phyloP scores from a whole-genome alignment of 2,797 vertebrate species.

The Lepus townsendii region DNA sequence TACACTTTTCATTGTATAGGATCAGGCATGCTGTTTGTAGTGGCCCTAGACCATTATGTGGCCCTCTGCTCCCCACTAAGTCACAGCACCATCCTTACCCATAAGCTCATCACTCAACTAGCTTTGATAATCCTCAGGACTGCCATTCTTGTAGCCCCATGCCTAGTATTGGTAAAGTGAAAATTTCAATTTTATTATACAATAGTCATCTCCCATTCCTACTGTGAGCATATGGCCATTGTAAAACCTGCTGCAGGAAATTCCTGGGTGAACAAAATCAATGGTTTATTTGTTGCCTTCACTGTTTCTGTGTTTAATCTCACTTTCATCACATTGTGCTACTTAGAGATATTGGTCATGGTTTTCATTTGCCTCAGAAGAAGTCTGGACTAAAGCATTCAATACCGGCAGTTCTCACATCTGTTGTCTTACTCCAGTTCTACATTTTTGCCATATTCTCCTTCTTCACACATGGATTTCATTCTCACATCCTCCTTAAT shows the following conservation, averaged over 20 bases:
- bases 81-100: slow-evolving; percentile 49
- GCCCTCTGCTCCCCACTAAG: slow-evolving; percentile 67
- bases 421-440: slow-evolving; percentile 72
- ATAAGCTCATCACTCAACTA: slow-evolving; percentile 40
- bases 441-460: slow-evolving; percentile 74
- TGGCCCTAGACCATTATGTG: slow-evolving; percentile 87
- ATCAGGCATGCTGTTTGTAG: slow-evolving; percentile 64
- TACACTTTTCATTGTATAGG: slow-evolving; percentile 71
- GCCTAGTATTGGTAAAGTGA: not conserved
- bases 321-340: slow-evolving; percentile 61
- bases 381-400: slow-evolving; percentile 61
- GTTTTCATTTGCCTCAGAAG: slow-evolving; percentile 29
- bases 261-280: slow-evolving; percentile 83
- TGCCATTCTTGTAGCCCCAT: slow-evolving; percentile 55
- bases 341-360: slow-evolving; percentile 43
- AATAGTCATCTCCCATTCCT: slow-evolving; percentile 35
- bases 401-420: slow-evolving; percentile 70
- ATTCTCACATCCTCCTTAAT: slow-evolving; percentile 69
- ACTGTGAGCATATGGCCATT: slow-evolving; percentile 70
- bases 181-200: not conserved
- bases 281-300: slow-evolving; percentile 80
- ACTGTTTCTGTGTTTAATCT: slow-evolving; percentile 67
- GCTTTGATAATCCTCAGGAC: slow-evolving; percentile 63
- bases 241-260: slow-evolving; percentile 85
- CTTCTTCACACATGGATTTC: slow-evolving; percentile 74